Evolutionary conservation across 2,888 invertebrate species (phyloP), one percentile per base, ranked within the genome.

Genomic region (Druceiella hillmani): DNA sequence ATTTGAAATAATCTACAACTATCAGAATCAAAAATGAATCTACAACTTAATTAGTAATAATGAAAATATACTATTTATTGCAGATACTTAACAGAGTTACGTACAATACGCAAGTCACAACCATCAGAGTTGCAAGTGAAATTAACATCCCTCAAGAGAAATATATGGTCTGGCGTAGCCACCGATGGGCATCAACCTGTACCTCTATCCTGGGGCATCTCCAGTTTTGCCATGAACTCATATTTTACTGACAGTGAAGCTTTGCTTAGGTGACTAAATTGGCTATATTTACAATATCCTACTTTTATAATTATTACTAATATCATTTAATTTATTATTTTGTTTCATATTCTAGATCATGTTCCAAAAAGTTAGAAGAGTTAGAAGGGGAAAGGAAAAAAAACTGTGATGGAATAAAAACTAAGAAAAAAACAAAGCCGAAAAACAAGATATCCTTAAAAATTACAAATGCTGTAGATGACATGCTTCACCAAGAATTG

Each of bases 161-260:
- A 82, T 61, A 72, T 87, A 30, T 87, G 87, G 87, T 81, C 79
- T 2, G 85, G 85, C 3, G 59, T 74, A 16, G 65, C 64, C 48
- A 62, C 41, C 49, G 72, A 65, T 46, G 65, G 65, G 14, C 74
- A 67, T 52, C 62, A 51, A 9, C 53, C 61, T 6, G 67, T 64
- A 31, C 82, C 84, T 1, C 49, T 85, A 13, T 80, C 81, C 1
- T 85, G 83, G 83, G 81, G 79, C 5, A 66, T 76, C 36, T 76
- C 79, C 9, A 74, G 65, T 51, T 67, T 76, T 53, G 70, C 75
- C 3, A 68, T 74, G 57, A 65, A 66, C 48, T 66, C 67, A 1
- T 74, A 69, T 50, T 72, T 72, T 41, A 71, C 74, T 22, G 70
- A 79, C 44, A 75, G 73, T 52, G 76, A 79, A 54, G 73, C 73